phyloP scores from a whole-genome alignment of 2,888 invertebrate genomes.

The Rhorus exstirpatorius region DNA sequence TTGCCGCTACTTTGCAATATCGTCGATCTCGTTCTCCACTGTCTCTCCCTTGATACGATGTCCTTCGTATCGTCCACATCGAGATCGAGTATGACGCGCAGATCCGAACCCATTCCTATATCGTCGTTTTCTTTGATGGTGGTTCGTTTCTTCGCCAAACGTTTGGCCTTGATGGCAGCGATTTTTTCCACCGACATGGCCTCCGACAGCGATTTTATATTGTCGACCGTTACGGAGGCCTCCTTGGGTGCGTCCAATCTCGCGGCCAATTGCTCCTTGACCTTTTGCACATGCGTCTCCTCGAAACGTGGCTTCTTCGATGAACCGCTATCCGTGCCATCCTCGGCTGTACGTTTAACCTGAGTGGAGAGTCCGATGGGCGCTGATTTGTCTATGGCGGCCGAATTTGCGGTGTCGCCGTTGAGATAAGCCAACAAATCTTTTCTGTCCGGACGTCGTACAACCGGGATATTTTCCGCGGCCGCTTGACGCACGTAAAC shows the following conservation, averaged over 20 bases:
- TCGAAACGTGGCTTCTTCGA: constrained; percentile 97
- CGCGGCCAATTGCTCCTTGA: constrained; percentile 97
- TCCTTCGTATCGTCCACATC: constrained; percentile 98
- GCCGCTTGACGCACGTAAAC: constrained; percentile 99
- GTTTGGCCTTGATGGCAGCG: constrained; percentile 98
- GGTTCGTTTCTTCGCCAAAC: constrained; percentile 97
- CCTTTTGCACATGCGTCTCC: constrained; percentile 96
- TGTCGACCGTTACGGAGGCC: constrained; percentile 96
- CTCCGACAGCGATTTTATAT: constrained; percentile 97
- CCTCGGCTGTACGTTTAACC: constrained; percentile 94
- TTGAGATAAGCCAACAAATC: constrained; percentile 97
- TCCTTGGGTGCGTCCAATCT: constrained; percentile 98
- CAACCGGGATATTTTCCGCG: constrained; percentile 97
- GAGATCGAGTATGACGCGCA: constrained; percentile 95
- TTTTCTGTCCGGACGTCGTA: constrained; percentile 98
- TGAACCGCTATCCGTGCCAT: constrained; percentile 91
- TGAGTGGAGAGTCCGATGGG: constrained; percentile 98
- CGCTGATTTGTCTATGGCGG: constrained; percentile 98
- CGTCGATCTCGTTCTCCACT: constrained; percentile 98
- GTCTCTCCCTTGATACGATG: constrained; percentile 97
- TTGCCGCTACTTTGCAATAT: constrained; percentile 98
- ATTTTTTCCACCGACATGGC: constrained; percentile 99
- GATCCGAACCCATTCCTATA: constrained; percentile 93
- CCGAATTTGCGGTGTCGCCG: constrained; percentile 96
- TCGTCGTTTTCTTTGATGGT: constrained; percentile 98